Conservation (phyloP, 2,888 invertebrate genomes). For the Alloscopus bannaensis region DNA sequence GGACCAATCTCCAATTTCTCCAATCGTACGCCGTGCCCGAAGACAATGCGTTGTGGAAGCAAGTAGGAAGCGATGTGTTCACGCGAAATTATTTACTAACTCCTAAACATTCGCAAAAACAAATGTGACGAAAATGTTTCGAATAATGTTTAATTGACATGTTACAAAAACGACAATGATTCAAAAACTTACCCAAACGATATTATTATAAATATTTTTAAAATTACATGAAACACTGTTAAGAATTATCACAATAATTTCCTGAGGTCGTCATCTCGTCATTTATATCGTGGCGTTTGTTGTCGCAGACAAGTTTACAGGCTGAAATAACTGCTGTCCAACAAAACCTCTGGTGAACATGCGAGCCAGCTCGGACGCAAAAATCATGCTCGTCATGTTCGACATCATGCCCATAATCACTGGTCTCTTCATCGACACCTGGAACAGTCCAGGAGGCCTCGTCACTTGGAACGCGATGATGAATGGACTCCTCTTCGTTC, state of each 20-base stretch:
- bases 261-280: no score
- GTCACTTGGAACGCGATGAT: conserved; percentile 62
- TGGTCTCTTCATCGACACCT: conserved; percentile 49
- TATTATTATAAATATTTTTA: no score
- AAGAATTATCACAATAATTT: no score
- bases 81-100: conserved; percentile 40
- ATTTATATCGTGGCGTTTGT: no score
- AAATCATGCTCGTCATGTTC: conserved; percentile 58
- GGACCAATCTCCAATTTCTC: conserved; percentile 56
- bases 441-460: conserved; percentile 59
- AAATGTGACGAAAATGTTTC: background rate
- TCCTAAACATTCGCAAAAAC: conserved; percentile 42
- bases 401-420: conserved; percentile 56
- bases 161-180: no score
- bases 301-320: no score
- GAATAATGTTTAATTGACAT: no score
- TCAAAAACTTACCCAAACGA: no score
- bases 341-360: conserved; percentile 46
- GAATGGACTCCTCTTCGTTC: conserved; percentile 43
- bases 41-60: conserved; percentile 25
- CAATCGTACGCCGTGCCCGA: conserved; percentile 11
- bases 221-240: no score
- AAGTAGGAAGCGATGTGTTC: conserved; percentile 17
- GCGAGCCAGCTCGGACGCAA: conserved; percentile 45
- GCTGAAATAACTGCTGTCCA: conserved; percentile 17